phyloP scores from a whole-genome alignment of 92 coral and sea anemone species.

The Actinernus sp. region DNA sequence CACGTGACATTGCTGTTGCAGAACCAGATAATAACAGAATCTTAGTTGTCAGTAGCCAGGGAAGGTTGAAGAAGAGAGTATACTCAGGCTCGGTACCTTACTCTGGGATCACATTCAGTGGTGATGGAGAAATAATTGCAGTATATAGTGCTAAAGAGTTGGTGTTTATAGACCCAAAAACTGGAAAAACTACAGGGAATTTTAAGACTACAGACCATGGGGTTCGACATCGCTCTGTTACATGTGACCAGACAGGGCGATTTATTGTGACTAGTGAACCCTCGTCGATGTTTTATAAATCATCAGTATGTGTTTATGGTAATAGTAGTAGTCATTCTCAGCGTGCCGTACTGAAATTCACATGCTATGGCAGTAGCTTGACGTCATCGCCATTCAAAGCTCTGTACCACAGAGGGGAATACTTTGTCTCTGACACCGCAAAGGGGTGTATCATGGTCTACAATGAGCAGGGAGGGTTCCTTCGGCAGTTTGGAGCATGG shows the following conservation, averaged over 20 bases:
- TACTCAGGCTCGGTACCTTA: slow-evolving; percentile 33
- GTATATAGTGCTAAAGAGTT: slow-evolving; percentile 40
- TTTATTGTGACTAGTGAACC: slow-evolving; percentile 47
- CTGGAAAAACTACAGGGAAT: slow-evolving; percentile 36
- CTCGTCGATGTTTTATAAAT: slow-evolving; percentile 43
- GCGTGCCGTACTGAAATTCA: slow-evolving; percentile 30
- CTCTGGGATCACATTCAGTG: slow-evolving; percentile 47
- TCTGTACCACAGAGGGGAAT: slow-evolving; percentile 41
- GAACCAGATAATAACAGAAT: slow-evolving; percentile 64
- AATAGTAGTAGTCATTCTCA: slow-evolving; percentile 15
- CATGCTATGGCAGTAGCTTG: slow-evolving; percentile 48
- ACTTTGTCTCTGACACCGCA: slow-evolving; percentile 56
- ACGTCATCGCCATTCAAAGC: slow-evolving; percentile 53
- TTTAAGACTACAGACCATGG: slow-evolving; percentile 49
- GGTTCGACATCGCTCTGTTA: slow-evolving; percentile 32
- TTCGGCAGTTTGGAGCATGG: slow-evolving; percentile 60
- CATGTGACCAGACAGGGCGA: slow-evolving; percentile 39
- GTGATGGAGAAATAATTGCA: slow-evolving; percentile 32
- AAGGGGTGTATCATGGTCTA: slow-evolving; percentile 44
- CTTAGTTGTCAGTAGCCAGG: slow-evolving; percentile 39
- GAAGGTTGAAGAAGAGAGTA: slow-evolving; percentile 43
- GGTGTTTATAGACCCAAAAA: slow-evolving; percentile 30
- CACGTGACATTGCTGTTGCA: slow-evolving; percentile 49
- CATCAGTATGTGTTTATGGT: slow-evolving; percentile 41
- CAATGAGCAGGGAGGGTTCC: slow-evolving; percentile 40